phyloP scores from a whole-genome alignment of 2,797 vertebrate genomes.

The Pangasius djambal region DNA sequence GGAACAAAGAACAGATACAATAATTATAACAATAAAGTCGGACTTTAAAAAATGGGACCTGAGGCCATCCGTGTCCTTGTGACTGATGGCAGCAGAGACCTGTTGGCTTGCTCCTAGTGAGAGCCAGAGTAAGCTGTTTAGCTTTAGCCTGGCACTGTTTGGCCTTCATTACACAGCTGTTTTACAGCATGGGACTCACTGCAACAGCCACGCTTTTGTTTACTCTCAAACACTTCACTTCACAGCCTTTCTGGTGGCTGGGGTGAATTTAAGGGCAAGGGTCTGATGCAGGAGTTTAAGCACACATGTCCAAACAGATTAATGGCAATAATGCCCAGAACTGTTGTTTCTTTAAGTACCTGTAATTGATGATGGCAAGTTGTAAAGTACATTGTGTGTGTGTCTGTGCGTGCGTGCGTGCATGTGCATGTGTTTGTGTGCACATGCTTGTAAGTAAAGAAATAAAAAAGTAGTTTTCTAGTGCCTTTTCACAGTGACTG shows the following conservation, averaged over 20 bases:
- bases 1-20: not conserved
- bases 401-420: constrained; percentile 33
- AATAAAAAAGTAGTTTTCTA: not conserved
- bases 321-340: constrained; percentile 45
- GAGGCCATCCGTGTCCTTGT: not conserved
- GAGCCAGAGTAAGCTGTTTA: constrained; percentile 58
- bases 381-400: constrained; percentile 23
- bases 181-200: constrained; percentile 60
- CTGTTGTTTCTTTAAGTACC: constrained; percentile 16
- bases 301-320: constrained; percentile 42
- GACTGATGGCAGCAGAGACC: constrained; percentile 28
- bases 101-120: constrained; percentile 8
- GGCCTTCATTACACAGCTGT: constrained; percentile 66
- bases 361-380: not conserved
- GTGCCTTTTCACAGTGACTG: not conserved
- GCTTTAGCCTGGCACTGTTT: constrained; percentile 68
- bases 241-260: constrained; percentile 42
- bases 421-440: not conserved
- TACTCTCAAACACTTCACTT: constrained; percentile 62
- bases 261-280: constrained; percentile 60
- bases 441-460: not conserved
- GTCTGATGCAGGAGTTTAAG: constrained; percentile 58
- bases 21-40: not conserved
- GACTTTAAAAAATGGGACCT: not conserved
- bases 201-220: constrained; percentile 68